Base-by-base conservation (phyloP, 1,140 invertebrate species). In the Acarapis woodi region DNA sequence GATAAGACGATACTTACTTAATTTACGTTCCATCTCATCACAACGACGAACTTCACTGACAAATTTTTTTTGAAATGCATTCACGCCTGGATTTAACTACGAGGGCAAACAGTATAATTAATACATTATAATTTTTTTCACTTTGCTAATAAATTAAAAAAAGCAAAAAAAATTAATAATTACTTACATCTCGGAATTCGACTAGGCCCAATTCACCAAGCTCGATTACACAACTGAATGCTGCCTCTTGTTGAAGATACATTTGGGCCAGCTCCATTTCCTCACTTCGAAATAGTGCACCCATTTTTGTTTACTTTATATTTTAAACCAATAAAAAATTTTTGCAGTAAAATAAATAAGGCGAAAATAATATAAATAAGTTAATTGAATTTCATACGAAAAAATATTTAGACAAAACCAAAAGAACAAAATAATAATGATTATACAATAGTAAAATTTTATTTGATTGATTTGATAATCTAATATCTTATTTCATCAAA, bases 1-100 rank as follows among this genome's bases (percentile, higher is more conserved):
- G 14, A 9, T 28, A 41, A 36, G 29, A 4, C 22, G 24, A 37
- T 15, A 38, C 38, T 48, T 44, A 61, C 80, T 68, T 29, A 88
- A 63, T 38, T 60, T 59, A 36, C 59, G 35, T 47, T 59, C 59
- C 58, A 59, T 61, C 46, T 59, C 57, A 46, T 59, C 57, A 43
- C 57, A 59, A 30, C 59, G 50, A 9, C 59, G 47, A 19, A 59
- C 53, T 47, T 59, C 57, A 48, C 70, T 75, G 6, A 85, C 78
- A 55, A 83, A 85, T 56, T 83, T 82, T 31, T 76, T 62, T 63
- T 83, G 77, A 49, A 83, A 83, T 15, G 72, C 70, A 52, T 77
- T 82, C 22, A 79, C 70, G 42, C 73, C 69, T 28, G 64, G 61
- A 53, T 83, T 83, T 41, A 79, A 54, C 74, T 79, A 52, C 1